Conservation (phyloP, 30 jellyfish, hydroid and myxozoan species). For the Aurelia aurita complex sp. Pacific region DNA sequence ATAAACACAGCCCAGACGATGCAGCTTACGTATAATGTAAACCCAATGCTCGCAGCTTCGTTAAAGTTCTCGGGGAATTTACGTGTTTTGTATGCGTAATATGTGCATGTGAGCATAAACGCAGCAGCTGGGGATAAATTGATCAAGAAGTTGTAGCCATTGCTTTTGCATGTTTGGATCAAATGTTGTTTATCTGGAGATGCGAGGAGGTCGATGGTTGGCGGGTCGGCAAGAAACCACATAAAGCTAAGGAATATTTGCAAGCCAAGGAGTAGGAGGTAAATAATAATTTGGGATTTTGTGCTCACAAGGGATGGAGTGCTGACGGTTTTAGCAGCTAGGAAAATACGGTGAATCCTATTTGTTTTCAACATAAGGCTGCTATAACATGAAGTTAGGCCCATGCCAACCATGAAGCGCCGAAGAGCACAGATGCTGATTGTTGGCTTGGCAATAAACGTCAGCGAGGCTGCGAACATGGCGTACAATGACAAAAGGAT, state of each 20-base stretch:
- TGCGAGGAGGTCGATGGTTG: constrained; percentile 21
- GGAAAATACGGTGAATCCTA: constrained; percentile 70
- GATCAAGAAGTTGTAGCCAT: constrained; percentile 36
- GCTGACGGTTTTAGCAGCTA: constrained; percentile 51
- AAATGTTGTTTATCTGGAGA: constrained; percentile 29
- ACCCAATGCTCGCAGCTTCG: constrained; percentile 81
- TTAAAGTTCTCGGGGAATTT: constrained; percentile 84
- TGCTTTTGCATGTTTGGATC: constrained; percentile 37
- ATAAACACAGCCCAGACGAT: constrained; percentile 61
- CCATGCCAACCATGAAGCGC: constrained; percentile 63
- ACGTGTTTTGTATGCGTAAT: constrained; percentile 78
- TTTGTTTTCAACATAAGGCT: constrained; percentile 70
- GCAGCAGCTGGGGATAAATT: constrained; percentile 58
- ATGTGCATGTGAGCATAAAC: constrained; percentile 74
- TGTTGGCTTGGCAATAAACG: constrained; percentile 17
- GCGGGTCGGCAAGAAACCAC: constrained; percentile 79
- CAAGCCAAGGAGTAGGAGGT: constrained; percentile 52
- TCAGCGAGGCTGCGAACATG: constrained; percentile 20
- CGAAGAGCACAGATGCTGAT: constrained; percentile 42
- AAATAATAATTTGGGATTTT: constrained; percentile 70
- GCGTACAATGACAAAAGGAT: constrained; percentile 32
- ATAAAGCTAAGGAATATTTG: constrained; percentile 66
- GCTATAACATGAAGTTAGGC: constrained; percentile 76
- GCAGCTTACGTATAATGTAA: constrained; percentile 75
- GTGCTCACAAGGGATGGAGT: constrained; percentile 67